Evolutionary conservation across 2,888 invertebrate genomes (phyloP).

Genomic region (Chaitophorus viminalis): DNA sequence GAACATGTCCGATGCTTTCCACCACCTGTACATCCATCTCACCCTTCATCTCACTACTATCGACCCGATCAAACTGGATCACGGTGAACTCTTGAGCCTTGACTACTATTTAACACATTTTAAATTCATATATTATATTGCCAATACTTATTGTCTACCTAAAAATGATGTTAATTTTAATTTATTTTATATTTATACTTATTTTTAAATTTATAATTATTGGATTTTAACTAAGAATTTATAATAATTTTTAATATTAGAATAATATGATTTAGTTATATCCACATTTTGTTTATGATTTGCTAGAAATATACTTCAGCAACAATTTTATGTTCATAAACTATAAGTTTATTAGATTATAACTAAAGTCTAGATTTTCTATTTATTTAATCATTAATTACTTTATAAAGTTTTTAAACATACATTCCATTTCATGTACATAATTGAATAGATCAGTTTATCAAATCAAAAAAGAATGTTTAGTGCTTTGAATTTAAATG

Average conservation of each 20-base stretch:
- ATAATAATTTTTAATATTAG: conserved; percentile 3
- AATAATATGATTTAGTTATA: background rate
- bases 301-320: background rate
- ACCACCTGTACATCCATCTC: conserved; percentile 86
- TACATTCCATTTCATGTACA: background rate
- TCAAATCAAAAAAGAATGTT: background rate
- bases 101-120: background rate
- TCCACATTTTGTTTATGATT: background rate
- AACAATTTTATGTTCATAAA: background rate
- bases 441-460: background rate
- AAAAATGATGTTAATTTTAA: conserved; percentile 13
- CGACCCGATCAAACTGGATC: conserved; percentile 65
- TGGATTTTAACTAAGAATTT: conserved; percentile 37
- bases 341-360: too few species aligned
- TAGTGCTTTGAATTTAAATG: background rate
- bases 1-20: conserved; percentile 98
- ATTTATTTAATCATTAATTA: background rate
- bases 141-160: conserved; percentile 22
- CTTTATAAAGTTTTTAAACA: background rate
- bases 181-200: conserved; percentile 33
- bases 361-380: background rate
- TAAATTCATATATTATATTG: conserved; percentile 24
- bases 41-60: conserved; percentile 72
- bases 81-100: conserved; percentile 33
- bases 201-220: conserved; percentile 31